These are phyloP conservation scores for Ptilorrhoa leucosticta DNA, from an alignment of 2,113 vertebrate genomes.

Conservation along the genomic window DNA sequence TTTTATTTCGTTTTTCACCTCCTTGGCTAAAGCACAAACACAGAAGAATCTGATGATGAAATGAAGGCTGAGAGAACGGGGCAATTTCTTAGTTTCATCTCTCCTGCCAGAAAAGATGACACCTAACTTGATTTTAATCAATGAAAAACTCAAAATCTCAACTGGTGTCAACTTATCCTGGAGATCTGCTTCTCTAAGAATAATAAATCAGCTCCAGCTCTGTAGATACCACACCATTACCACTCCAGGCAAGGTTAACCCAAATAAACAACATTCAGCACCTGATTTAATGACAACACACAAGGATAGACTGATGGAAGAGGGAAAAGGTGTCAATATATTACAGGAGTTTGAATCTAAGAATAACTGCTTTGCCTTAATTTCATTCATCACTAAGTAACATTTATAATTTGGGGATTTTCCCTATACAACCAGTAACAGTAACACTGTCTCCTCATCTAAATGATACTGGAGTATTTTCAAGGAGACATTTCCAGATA, in stretches of 20 bases:
- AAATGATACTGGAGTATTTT: background rate
- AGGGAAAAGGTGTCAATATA: background rate
- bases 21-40: background rate
- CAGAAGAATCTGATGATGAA: background rate
- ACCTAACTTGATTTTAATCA: background rate
- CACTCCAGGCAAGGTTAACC: background rate
- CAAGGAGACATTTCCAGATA: background rate
- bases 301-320: background rate
- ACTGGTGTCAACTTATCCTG: background rate
- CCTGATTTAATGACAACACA: background rate
- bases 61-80: background rate
- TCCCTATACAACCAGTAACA: background rate
- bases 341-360: background rate
- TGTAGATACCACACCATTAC: background rate
- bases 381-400: background rate
- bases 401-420: background rate
- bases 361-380: background rate
- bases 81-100: background rate
- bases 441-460: background rate
- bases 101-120: background rate
- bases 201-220: background rate
- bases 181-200: background rate
- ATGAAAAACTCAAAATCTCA: background rate
- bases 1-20: background rate
- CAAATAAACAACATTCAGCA: background rate